Evolutionary conservation across 2,888 invertebrate species (phyloP).

Genomic region (Celastrina argiolus): DNA sequence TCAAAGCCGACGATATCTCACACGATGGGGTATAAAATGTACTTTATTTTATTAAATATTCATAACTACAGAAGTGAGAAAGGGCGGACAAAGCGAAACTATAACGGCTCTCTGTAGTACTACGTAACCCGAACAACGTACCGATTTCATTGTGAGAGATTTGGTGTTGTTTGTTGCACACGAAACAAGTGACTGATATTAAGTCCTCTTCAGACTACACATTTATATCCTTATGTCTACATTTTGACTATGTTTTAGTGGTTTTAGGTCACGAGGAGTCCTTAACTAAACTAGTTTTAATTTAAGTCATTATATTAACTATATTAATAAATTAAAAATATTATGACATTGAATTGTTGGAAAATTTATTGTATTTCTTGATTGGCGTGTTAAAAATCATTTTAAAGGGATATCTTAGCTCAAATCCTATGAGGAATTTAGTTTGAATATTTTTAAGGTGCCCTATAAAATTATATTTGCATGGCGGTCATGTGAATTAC

Average conservation of each 20-base stretch:
- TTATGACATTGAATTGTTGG: neutral
- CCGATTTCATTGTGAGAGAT: constrained; percentile 68
- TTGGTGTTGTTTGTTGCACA: constrained; percentile 45
- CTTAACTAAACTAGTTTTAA: neutral
- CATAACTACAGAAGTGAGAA: too few relatives aligned
- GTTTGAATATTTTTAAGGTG: too few relatives aligned
- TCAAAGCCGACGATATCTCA: too few relatives aligned
- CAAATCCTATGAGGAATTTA: too few relatives aligned
- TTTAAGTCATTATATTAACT: too few relatives aligned
- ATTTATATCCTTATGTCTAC: constrained; percentile 48
- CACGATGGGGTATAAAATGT: too few relatives aligned
- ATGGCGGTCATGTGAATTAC: too few relatives aligned
- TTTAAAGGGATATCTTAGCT: neutral
- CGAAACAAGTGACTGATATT: constrained; percentile 63
- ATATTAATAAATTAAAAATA: neutral
- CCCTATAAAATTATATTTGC: too few relatives aligned
- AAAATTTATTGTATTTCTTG: neutral
- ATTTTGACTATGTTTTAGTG: neutral
- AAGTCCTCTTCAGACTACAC: constrained; percentile 39
- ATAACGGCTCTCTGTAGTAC: too few relatives aligned
- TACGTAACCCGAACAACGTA: too few relatives aligned
- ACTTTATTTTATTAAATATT: too few relatives aligned
- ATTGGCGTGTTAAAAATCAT: neutral
- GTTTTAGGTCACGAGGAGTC: neutral
- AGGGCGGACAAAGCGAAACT: too few relatives aligned